These are phyloP conservation scores for Sphaeridia pumilis DNA, from an alignment of 2,888 invertebrate genomes.

Conservation along the genomic window DNA sequence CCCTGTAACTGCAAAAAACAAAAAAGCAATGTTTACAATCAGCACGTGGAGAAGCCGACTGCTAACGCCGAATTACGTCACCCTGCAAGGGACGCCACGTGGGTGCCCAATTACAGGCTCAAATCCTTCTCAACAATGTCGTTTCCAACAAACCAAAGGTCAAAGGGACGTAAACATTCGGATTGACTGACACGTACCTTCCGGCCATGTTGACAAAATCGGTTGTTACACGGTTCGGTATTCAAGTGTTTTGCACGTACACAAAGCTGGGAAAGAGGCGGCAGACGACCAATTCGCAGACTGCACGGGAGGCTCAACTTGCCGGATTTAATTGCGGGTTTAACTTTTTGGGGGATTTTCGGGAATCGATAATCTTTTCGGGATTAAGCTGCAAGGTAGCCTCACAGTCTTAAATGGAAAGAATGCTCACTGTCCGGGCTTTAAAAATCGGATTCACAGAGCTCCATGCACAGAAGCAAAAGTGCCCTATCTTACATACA, in stretches of 20 bases:
- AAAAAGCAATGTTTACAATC: too few species aligned
- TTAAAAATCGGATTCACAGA: constrained; percentile 1
- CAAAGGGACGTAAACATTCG: too few species aligned
- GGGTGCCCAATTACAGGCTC: too few species aligned
- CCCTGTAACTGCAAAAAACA: neutral
- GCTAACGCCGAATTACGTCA: too few species aligned
- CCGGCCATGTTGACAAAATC: neutral
- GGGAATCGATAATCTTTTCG: constrained; percentile 1
- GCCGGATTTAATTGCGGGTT: neutral
- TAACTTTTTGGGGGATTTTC: neutral
- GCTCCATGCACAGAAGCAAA: neutral
- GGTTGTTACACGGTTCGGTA: neutral
- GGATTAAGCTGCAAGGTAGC: constrained; percentile 4
- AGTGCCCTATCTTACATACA: too few species aligned
- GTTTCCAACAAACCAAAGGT: too few species aligned
- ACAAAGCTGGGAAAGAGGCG: neutral
- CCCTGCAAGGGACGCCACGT: too few species aligned
- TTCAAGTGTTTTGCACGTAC: neutral
- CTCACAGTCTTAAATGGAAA: constrained; percentile 3
- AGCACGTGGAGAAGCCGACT: too few species aligned
- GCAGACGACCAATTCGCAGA: neutral
- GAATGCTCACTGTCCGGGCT: neutral
- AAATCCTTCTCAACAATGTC: too few species aligned
- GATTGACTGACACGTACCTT: too few species aligned
- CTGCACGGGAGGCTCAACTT: neutral